Evolutionary conservation across 2,113 vertebrate genomes (phyloP).

Genomic region (Chamaea fasciata): DNA sequence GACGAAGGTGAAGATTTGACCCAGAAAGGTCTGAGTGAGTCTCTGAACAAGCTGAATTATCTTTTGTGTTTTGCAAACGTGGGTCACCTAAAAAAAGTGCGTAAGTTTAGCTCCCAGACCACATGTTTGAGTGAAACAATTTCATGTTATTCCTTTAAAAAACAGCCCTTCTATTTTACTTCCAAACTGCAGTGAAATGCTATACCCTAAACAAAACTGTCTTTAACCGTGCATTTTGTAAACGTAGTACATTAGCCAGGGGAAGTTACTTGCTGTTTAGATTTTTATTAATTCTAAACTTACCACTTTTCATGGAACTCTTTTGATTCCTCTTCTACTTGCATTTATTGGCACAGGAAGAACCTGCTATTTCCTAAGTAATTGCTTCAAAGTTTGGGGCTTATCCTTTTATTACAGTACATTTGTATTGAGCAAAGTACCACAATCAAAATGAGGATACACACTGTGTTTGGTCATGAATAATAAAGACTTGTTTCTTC

Average conservation of each 20-base stretch:
- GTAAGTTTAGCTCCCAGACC: background rate
- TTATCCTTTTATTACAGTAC: background rate
- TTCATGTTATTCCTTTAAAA: background rate
- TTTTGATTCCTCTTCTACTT: background rate
- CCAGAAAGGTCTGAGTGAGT: slow-evolving; percentile 25
- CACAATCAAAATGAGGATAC: background rate
- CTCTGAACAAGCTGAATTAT: background rate
- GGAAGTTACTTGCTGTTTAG: background rate
- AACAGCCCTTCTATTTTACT: background rate
- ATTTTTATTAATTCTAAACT: background rate
- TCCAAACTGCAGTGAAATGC: background rate
- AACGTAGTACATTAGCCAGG: background rate
- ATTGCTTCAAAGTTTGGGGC: background rate
- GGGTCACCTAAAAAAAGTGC: background rate
- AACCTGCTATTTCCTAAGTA: background rate
- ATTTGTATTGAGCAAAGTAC: background rate
- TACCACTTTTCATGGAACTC: background rate
- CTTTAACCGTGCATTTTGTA: background rate
- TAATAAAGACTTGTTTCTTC: background rate
- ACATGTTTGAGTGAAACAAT: background rate
- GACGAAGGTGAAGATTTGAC: background rate
- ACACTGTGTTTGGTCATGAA: background rate
- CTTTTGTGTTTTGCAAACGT: background rate
- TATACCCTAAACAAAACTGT: background rate
- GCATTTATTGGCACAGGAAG: background rate